Base-by-base conservation (phyloP, 2,888 invertebrate genomes). In the Calameuta pallipes region DNA sequence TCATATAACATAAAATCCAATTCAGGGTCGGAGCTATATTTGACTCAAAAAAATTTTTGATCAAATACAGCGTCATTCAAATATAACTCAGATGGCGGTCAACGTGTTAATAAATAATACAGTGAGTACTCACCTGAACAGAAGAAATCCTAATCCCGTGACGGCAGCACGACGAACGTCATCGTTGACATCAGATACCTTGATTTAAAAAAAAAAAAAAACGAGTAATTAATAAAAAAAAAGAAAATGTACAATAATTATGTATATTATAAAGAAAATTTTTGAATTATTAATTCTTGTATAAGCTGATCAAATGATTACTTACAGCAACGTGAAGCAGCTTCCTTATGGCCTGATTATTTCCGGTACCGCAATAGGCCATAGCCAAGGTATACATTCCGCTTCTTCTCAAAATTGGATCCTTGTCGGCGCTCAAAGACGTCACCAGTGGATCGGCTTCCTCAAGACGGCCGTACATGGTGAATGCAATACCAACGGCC, bases 371-470 rank as follows among this genome's bases (percentile, higher is more conserved):
- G 91, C 98, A 98, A 92, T 99, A 99, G 0, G 99, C 99, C 95
- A 99, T 98, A 1, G 99, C 99, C 77, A 99, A 94, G 0, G 99
- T 99, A 92, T 99, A 99, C 95, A 99, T 99, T 82, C 98, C 99
- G 74, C 98, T 98, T 82, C 99, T 95, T 85, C 99, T 95, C 80
- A 99, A 93, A 84, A 99, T 96, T 11, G 98, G 98, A 92, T 98
- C 98, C 92, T 99, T 99, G 90, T 99, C 99, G 79, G 96, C 95
- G 82, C 96, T 94, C 74, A 99, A 93, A 84, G 97, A 97, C 82
- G 96, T 96, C 74, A 99, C 97, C 76, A 99, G 93, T 9, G 96
- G 95, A 93, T 99, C 99, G 13, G 99, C 99, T 91, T 99, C 98
- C 91, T 99, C 99, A 82, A 99, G 93, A 33, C 98, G 95, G 13